Conservation (phyloP, 2,113 vertebrate species). For the Cyphomyrus plagiostoma region DNA sequence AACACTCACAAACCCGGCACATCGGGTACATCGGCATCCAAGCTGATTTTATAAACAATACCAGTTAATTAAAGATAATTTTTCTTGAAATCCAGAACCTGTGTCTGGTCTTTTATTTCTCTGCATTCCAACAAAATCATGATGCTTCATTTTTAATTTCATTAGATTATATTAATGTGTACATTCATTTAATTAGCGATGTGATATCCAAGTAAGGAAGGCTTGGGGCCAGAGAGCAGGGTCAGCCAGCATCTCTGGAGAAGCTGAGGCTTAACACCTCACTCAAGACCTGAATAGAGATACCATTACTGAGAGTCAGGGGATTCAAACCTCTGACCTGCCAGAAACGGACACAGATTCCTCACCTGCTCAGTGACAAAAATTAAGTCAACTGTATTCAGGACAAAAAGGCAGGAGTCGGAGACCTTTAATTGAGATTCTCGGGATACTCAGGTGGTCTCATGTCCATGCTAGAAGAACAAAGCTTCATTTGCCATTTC, state of each 20-base stretch:
- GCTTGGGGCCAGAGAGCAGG: too few relatives aligned
- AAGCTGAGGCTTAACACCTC: neutral
- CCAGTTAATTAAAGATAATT: slow-evolving; percentile 62
- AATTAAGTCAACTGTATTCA: neutral
- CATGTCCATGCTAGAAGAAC: neutral
- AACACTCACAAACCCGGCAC: slow-evolving; percentile 14
- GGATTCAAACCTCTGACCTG: neutral
- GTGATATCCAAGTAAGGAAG: neutral
- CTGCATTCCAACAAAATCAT: neutral
- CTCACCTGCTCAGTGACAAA: neutral
- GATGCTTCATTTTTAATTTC: neutral
- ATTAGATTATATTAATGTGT: neutral
- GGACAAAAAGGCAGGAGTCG: neutral
- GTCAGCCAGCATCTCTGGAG: neutral
- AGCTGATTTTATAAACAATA: slow-evolving; percentile 68
- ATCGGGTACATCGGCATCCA: slow-evolving; percentile 56
- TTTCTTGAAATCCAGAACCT: slow-evolving; percentile 63
- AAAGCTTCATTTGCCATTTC: neutral
- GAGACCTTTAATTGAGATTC: neutral
- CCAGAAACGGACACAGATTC: neutral
- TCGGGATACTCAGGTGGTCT: neutral
- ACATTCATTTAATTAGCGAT: too few relatives aligned
- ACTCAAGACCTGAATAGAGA: neutral
- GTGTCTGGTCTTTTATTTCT: slow-evolving; percentile 22
- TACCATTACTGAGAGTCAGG: neutral